Evolutionary conservation across 2,888 invertebrate genomes (phyloP).

Genomic region (Eristalis intricaria): DNA sequence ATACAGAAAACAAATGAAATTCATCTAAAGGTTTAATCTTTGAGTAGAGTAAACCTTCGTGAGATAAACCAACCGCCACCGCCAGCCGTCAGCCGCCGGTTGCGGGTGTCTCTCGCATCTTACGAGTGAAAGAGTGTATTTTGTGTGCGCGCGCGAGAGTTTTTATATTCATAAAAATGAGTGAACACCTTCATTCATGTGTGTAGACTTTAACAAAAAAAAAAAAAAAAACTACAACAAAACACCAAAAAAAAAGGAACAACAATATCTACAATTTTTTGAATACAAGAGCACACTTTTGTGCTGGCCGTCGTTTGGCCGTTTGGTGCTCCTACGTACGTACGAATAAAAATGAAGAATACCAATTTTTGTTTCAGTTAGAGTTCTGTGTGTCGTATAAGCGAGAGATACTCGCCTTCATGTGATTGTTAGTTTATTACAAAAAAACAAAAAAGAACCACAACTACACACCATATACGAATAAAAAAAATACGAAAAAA

Average conservation of each 20-base stretch:
- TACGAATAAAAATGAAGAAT: conserved; percentile 70
- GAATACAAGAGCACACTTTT: conserved; percentile 68
- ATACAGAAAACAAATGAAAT: background rate
- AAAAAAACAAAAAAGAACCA: conserved; percentile 35
- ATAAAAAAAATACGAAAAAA: conserved; percentile 30
- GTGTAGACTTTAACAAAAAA: conserved; percentile 35
- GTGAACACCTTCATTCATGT: conserved; percentile 71
- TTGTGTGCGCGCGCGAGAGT: conserved; percentile 32
- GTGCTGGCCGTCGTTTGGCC: conserved; percentile 60
- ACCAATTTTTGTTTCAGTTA: conserved; percentile 65
- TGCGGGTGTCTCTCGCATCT: background rate
- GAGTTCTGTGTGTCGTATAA: conserved; percentile 69
- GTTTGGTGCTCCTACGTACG: conserved; percentile 38
- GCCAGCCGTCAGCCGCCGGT: background rate
- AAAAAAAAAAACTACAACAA: conserved; percentile 27
- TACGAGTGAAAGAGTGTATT: conserved; percentile 59
- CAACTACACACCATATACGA: conserved; percentile 31
- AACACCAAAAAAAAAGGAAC: conserved; percentile 13
- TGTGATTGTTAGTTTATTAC: conserved; percentile 71
- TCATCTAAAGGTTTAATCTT: conserved; percentile 1
- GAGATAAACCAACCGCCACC: background rate
- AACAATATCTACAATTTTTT: conserved; percentile 56
- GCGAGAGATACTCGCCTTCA: conserved; percentile 60
- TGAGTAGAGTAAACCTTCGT: conserved; percentile 37
- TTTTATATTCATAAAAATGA: conserved; percentile 66